Base-by-base conservation (phyloP, 1,140 invertebrate genomes). In the Capitella teleta region DNA sequence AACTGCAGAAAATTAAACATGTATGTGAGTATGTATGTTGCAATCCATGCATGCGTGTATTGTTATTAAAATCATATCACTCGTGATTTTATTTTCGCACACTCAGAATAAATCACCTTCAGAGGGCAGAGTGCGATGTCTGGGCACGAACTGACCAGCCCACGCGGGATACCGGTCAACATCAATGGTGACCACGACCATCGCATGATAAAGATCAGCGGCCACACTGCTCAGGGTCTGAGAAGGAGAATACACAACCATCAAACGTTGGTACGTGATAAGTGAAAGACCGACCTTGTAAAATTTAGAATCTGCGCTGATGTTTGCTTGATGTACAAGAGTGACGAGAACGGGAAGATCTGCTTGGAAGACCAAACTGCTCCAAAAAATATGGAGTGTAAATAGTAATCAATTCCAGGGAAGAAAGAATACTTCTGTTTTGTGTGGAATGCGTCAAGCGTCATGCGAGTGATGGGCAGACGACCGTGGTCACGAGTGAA, bases 141-240 rank as follows among this genome's bases (percentile, higher is more conserved):
- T 37, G 10, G 61, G 61, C 5, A 63, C 56, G 58, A 63, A 62
- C 41, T 55, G 53, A 4, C 57, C 49, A 5, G 55, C 58, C 61
- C 61, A 63, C 5, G 52, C 54, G 5, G 57, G 38, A 46, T 58
- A 62, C 30, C 57, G 41, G 16, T 52, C 49, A 18, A 55, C 55
- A 52, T 63, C 57, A 25, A 63, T 38, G 0, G 60, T 63, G 32
- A 60, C 57, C 23, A 62, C 56, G 14, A 56, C 47, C 4, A 63
- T 28, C 12, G 57, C 51, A 51, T 59, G 54, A 28, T 63, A 63
- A 14, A 62, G 42, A 25, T 57, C 49, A 43, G 52, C 51, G 14
- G 60, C 60, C 16, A 60, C 55, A 28, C 46, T 24, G 18, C 47
- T 56, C 30, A 63, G 40, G 18, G 49, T 52, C 61, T 63, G 50